Percentiles rank a stretch among this genome's conserved stretches.
These are phyloP conservation scores for Lepidurus apus DNA, from an alignment of 1,140 invertebrate species.

Conservation along the genomic window DNA sequence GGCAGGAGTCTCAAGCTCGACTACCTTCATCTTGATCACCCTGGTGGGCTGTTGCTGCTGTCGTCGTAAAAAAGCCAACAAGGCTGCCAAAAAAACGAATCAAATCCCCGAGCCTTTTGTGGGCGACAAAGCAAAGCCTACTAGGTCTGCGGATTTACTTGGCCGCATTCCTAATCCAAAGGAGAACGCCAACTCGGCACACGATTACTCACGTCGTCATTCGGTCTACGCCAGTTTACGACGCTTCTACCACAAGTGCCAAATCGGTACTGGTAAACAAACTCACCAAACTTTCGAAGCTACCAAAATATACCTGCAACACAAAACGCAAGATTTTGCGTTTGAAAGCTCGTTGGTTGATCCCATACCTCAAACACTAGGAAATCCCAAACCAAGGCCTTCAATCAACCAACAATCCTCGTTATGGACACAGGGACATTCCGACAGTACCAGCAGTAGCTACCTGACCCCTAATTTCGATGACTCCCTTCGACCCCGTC, in stretches of 20 bases:
- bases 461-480: conserved; percentile 23
- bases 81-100: conserved; percentile 28
- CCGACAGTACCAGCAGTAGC: conserved; percentile 23
- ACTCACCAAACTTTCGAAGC: not conserved
- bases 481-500: too few relatives aligned
- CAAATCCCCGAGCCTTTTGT: conserved; percentile 3
- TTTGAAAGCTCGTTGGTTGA: not conserved
- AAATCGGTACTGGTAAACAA: not conserved
- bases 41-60: conserved; percentile 35
- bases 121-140: not conserved
- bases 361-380: too few relatives aligned
- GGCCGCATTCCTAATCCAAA: too few relatives aligned
- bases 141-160: not conserved
- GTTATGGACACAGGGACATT: not conserved
- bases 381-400: too few relatives aligned
- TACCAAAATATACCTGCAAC: not conserved
- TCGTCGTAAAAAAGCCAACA: conserved; percentile 25
- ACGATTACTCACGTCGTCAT: not conserved
- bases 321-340: not conserved
- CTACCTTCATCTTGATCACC: conserved; percentile 31
- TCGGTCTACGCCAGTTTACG: not conserved
- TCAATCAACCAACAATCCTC: not conserved
- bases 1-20: conserved; percentile 31
- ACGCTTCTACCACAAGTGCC: conserved; percentile 12
- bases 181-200: not conserved